Evolutionary conservation across 2,888 invertebrate species (phyloP).

Genomic region (Euplexia lucipara): DNA sequence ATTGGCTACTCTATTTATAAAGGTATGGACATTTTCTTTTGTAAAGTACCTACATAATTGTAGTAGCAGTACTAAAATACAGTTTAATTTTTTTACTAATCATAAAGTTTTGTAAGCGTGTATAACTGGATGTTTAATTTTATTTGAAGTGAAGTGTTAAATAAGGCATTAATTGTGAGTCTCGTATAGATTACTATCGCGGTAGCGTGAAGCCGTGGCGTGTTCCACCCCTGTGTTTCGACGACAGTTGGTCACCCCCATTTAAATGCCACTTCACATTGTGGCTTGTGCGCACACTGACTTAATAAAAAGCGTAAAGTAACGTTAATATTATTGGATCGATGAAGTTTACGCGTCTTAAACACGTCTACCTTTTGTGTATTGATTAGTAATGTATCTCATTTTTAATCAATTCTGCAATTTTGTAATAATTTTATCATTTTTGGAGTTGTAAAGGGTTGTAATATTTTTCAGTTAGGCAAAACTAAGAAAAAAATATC

Average conservation of each 20-base stretch:
- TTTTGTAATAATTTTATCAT: too few relatives aligned
- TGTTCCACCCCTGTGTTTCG: conserved; percentile 85
- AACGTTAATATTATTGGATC: conserved; percentile 80
- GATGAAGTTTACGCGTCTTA: conserved; percentile 55
- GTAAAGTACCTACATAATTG: conserved; percentile 3
- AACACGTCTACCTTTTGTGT: conserved; percentile 20
- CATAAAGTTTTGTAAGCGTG: conserved; percentile 45
- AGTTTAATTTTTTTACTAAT: conserved; percentile 28
- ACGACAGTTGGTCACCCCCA: conserved; percentile 91
- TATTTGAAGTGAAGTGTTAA: conserved; percentile 80
- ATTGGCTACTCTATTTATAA: conserved; percentile 31
- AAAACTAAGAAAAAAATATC: too few relatives aligned
- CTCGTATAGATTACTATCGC: conserved; percentile 89
- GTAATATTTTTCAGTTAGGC: too few relatives aligned
- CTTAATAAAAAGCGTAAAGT: conserved; percentile 80
- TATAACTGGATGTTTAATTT: conserved; percentile 65
- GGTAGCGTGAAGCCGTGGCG: conserved; percentile 86
- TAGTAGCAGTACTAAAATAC: conserved; percentile 4
- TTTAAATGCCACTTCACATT: conserved; percentile 89
- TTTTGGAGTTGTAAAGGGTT: too few relatives aligned
- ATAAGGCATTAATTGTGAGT: conserved; percentile 86
- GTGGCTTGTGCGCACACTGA: conserved; percentile 89
- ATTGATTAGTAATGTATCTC: conserved; percentile 11
- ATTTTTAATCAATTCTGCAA: too few relatives aligned
- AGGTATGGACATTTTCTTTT: conserved; percentile 23